A percentile compares a stretch with the other conserved stretches of the same genome.
Evolutionary conservation across 92 coral and sea anemone genomes (phyloP).

Genomic region (Zoanthus solanderi): DNA sequence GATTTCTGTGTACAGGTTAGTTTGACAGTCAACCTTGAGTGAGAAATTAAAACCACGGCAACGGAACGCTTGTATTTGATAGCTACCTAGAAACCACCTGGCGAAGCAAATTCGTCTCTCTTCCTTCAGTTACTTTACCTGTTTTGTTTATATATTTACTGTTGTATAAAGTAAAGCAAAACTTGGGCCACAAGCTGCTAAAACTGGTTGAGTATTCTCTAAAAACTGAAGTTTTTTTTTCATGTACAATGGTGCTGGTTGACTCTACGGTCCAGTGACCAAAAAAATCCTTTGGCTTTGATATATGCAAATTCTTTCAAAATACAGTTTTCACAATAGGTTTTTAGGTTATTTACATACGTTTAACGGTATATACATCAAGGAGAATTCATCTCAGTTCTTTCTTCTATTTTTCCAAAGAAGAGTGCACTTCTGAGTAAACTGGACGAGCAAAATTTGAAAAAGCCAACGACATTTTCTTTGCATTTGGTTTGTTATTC

Average conservation of each 20-base stretch:
- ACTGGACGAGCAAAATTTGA: neutral
- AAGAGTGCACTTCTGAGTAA: neutral
- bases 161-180: conserved; percentile 12
- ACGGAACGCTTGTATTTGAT: conserved; percentile 21
- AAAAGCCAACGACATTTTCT: neutral
- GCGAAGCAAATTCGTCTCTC: neutral
- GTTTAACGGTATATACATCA: neutral
- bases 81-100: conserved; percentile 43
- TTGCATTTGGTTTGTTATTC: neutral
- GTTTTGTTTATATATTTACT: conserved; percentile 33
- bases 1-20: neutral
- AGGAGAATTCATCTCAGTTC: neutral
- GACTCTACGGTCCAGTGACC: conserved; percentile 27
- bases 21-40: neutral
- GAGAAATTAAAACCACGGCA: conserved; percentile 35
- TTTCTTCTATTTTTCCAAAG: neutral
- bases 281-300: neutral
- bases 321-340: conserved; percentile 15
- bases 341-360: conserved; percentile 31
- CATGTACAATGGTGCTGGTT: conserved; percentile 23
- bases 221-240: conserved; percentile 1
- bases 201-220: conserved; percentile 5
- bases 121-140: conserved; percentile 4
- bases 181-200: conserved; percentile 30
- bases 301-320: conserved; percentile 36